phyloP scores from a whole-genome alignment of 2,797 vertebrate genomes.

The Rhinichthys osculus region DNA sequence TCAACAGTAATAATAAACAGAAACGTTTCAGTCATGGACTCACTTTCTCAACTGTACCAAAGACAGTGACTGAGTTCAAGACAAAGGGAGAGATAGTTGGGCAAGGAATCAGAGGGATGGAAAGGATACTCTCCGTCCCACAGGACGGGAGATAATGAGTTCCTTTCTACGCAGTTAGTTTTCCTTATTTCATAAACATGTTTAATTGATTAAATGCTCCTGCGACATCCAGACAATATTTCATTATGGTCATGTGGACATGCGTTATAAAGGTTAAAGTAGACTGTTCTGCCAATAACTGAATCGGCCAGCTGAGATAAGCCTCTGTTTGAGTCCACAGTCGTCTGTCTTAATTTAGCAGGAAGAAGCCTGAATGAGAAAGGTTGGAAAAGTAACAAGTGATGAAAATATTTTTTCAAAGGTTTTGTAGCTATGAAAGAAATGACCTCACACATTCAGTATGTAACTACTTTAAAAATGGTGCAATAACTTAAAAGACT shows the following conservation, averaged over 20 bases:
- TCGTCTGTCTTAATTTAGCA: slow-evolving; percentile 41
- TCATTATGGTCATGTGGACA: slow-evolving; percentile 45
- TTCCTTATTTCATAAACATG: slow-evolving; percentile 49
- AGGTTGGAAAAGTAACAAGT: slow-evolving; percentile 5
- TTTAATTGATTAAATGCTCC: slow-evolving; percentile 49
- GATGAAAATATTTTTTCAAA: slow-evolving; percentile 17
- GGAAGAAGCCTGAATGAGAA: slow-evolving; percentile 7
- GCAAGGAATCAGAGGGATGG: slow-evolving; percentile 31
- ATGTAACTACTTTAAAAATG: neutral
- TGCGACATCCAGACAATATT: slow-evolving; percentile 42
- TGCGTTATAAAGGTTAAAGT: slow-evolving; percentile 47
- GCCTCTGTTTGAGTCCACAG: neutral
- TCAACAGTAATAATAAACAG: slow-evolving; percentile 48
- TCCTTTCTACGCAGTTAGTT: slow-evolving; percentile 35
- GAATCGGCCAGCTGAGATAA: slow-evolving; percentile 38
- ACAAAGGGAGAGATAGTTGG: slow-evolving; percentile 7
- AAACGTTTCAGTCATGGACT: slow-evolving; percentile 33
- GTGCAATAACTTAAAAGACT: neutral
- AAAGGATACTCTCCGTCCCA: slow-evolving; percentile 19
- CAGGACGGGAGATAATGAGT: slow-evolving; percentile 24
- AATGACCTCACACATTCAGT: neutral
- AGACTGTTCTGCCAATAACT: slow-evolving; percentile 25
- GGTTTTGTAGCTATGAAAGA: neutral
- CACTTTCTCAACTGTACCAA: neutral
- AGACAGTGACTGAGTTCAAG: slow-evolving; percentile 15